These are phyloP conservation scores for Parnassius smintheus DNA, from an alignment of 2,888 invertebrate genomes.

Conservation along the genomic window DNA sequence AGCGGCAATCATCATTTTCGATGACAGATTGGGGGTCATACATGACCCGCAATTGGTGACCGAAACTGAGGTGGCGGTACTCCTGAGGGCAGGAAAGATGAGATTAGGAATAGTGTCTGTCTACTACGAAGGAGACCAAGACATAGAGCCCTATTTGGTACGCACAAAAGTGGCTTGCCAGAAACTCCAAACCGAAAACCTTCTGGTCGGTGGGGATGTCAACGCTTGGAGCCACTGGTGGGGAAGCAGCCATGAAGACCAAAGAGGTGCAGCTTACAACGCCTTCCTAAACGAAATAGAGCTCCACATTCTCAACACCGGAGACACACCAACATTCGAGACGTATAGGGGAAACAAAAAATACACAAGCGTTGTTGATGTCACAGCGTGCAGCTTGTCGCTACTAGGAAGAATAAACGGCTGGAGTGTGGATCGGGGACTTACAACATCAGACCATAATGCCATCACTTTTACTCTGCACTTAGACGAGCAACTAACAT, in stretches of 20 bases:
- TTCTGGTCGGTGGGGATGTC: background rate
- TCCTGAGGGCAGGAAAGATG: background rate
- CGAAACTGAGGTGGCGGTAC: background rate
- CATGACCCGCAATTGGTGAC: background rate
- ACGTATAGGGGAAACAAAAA: background rate
- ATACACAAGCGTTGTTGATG: background rate
- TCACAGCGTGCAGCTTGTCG: background rate
- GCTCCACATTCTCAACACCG: background rate
- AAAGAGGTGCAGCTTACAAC: background rate
- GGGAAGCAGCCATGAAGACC: background rate
- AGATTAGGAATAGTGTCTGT: background rate
- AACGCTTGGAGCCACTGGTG: background rate
- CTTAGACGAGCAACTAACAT: background rate
- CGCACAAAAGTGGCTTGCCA: background rate
- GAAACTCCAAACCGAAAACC: background rate
- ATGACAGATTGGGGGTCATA: no score
- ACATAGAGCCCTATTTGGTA: no score
- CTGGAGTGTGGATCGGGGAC: background rate
- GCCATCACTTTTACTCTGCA: slow-evolving; percentile 31
- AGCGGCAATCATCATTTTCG: no score
- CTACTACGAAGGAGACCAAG: no score
- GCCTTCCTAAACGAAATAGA: background rate
- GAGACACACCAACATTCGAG: background rate
- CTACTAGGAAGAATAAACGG: background rate
- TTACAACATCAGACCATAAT: slow-evolving; percentile 32